Evolutionary conservation across 2,888 invertebrate species (phyloP).

Genomic region (Hemaris fuciformis): DNA sequence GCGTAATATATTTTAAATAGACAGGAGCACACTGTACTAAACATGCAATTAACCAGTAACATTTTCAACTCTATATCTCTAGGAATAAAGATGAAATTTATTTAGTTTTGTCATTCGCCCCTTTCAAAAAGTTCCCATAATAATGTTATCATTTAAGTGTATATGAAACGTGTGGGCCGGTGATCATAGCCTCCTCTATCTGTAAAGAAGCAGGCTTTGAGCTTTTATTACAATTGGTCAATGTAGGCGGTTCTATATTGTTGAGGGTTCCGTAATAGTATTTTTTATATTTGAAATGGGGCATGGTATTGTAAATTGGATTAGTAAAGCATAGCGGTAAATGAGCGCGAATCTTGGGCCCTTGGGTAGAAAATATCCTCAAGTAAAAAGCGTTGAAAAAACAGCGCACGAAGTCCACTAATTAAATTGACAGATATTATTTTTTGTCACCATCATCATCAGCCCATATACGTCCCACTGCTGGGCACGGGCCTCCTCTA

Average conservation of each 20-base stretch:
- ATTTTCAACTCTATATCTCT: neutral
- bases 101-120: neutral
- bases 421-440: no score
- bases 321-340: no score
- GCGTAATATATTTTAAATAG: no score
- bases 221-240: slow-evolving; percentile 44
- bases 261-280: neutral
- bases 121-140: slow-evolving; percentile 50
- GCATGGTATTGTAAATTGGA: no score
- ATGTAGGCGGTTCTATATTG: neutral
- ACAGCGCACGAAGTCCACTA: no score
- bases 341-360: no score
- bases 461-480: no score
- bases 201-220: slow-evolving; percentile 63
- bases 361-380: no score
- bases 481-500: no score
- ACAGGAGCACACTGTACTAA: neutral
- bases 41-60: neutral
- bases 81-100: neutral
- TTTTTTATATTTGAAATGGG: no score
- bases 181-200: slow-evolving; percentile 70
- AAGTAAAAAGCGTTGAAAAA: no score
- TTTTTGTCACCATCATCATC: no score
- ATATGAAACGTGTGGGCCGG: slow-evolving; percentile 62
- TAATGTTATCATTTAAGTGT: slow-evolving; percentile 75